Evolutionary conservation across 92 coral and sea anemone species (phyloP), one percentile per base, ranked within the genome.

Genomic region (Porites divaricata): DNA sequence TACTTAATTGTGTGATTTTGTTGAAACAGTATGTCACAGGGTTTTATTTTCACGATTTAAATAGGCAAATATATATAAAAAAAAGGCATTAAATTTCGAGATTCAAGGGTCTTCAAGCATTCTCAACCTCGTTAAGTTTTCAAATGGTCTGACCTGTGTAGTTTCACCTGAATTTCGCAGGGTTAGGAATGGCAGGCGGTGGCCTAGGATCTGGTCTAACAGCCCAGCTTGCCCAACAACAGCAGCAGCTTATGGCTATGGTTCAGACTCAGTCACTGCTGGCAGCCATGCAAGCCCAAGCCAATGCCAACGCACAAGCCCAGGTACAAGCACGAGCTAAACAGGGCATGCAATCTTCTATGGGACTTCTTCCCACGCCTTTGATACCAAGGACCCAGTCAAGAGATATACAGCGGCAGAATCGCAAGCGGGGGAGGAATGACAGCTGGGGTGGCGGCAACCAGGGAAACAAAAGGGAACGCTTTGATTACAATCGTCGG

Each of bases 211-310:
- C 82, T 20, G 93, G 95, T 23, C 64, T 91, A 70, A 87, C 87
- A 68, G 93, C 95, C 8, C 98, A 94, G 90, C 67, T 94, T 25
- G 93, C 93, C 10, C 98, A 94, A 24, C 98, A 94, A 52, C 98
- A 94, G 78, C 99, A 96, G 63, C 99, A 96, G 85, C 69, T 96
- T 14, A 87, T 96, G 93, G 98, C 98, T 54, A 95, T 96, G 98
- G 93, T 96, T 23, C 99, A 96, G 77, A 96, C 99, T 0, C 99
- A 96, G 85, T 95, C 98, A 54, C 77, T 96, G 8, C 84, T 96
- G 28, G 99, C 99, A 58, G 99, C 99, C 9, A 93, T 95, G 74
- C 98, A 96, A 63, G 98, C 97, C 1, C 98, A 95, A 81, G 94
- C 95, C 4, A 83, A 81, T 25, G 93, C 85, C 14, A 80, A 80